Evolutionary conservation across 1,140 invertebrate species (phyloP).

Genomic region (Aphelenchoides fujianensis): DNA sequence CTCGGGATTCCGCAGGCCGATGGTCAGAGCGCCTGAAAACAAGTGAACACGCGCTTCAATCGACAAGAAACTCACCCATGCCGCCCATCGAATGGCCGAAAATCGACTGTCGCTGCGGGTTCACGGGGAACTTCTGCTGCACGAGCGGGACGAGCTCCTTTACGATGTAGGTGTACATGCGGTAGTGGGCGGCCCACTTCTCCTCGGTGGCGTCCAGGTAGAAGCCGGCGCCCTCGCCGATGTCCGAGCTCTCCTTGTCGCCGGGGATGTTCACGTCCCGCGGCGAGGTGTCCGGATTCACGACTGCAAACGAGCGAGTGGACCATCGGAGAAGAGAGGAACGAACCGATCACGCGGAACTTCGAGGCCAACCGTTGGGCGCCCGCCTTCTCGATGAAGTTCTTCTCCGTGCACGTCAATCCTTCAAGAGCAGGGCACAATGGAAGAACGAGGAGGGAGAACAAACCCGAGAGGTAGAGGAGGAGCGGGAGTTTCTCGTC

Average conservation of each 20-base stretch:
- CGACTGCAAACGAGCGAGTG: no score
- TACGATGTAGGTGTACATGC: constrained; percentile 94
- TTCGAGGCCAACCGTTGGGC: constrained; percentile 81
- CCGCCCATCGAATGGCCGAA: constrained; percentile 63
- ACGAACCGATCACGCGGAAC: constrained; percentile 75
- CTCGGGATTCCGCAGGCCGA: constrained; percentile 84
- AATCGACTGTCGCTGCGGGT: constrained; percentile 62
- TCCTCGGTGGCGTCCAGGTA: constrained; percentile 86
- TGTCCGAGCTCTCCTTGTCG: constrained; percentile 82
- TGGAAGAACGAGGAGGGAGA: constrained; percentile 18
- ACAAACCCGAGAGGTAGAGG: constrained; percentile 81
- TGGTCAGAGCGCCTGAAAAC: constrained; percentile 88
- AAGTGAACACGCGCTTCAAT: constrained; percentile 29
- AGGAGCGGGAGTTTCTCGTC: constrained; percentile 76
- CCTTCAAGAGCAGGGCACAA: constrained; percentile 64
- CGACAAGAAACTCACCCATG: constrained; percentile 36
- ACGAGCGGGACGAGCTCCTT: constrained; percentile 80
- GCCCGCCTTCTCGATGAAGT: constrained; percentile 91
- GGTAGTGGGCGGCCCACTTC: constrained; percentile 88
- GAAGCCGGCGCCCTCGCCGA: constrained; percentile 90
- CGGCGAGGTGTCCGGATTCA: constrained; percentile 92
- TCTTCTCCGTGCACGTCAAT: constrained; percentile 88
- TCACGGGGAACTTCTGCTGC: constrained; percentile 71
- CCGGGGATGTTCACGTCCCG: constrained; percentile 72
- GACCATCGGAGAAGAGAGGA: no score